Base-by-base conservation (phyloP, 92 coral and sea anemone species). In the Actinernus sp. region DNA sequence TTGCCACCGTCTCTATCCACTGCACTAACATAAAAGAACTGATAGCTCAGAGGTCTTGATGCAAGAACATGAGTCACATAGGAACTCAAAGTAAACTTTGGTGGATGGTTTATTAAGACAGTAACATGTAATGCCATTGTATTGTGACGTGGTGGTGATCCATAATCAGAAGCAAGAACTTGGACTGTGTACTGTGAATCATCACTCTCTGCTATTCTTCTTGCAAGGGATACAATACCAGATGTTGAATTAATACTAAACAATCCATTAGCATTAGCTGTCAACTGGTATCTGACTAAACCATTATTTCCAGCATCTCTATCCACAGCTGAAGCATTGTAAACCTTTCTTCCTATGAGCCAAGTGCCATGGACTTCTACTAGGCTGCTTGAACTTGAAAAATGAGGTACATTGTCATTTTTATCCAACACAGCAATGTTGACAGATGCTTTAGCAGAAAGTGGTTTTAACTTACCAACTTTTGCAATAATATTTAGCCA, bases 361-460 rank as follows among this genome's bases (percentile, higher is more conserved):
- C 82, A 81, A 55, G 67, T 72, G 30, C 76, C 94, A 63, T 76
- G 64, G 39, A 95, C 81, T 60, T 84, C 74, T 3, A 95, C 87
- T 53, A 44, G 45, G n/a, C 78, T 83, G 56, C 48, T 73, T 16
- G 85, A 37, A 49, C 41, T 39, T 32, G 87, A 34, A 61, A 95
- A 95, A 40, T 49, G 40, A 36, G 99, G 99, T 16, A 52, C 63
- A 65, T 83, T 88, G 65, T 95, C 99, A 80, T 95, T 95, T 60
- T 79, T 74, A 71, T 95, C 99, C 50, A 91, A 55, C 3, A 95
- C 65, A 26, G 65, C 59, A 44, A 95, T 83, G 47, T 74, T 67
- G 16, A 87, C 99, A 22, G 83, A 46, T 33, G 97, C 60, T 34
- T 74, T 49, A 7, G 90, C 95, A 31, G 93, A 79, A 11, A 90